phyloP scores from a whole-genome alignment of 2,113 vertebrate species.

The Chelonoidis abingdonii region DNA sequence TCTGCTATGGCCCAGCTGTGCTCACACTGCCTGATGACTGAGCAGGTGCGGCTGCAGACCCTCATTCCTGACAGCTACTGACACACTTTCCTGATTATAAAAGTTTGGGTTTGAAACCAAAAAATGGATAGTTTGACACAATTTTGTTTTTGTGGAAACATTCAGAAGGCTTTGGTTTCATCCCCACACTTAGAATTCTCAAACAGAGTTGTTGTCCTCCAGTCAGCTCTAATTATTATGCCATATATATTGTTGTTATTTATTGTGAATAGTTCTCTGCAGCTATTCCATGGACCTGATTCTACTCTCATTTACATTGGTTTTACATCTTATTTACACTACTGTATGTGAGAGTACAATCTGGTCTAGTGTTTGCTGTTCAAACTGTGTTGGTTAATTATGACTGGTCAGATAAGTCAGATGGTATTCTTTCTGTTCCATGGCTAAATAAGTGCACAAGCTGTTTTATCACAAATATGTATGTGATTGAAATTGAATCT shows the following conservation, averaged over 20 bases:
- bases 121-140: background rate
- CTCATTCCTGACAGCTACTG: too few species aligned
- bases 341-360: background rate
- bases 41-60: too few species aligned
- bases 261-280: background rate
- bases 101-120: background rate
- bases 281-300: background rate
- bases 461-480: background rate
- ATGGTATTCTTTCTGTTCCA: background rate
- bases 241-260: background rate
- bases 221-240: background rate
- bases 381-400: background rate
- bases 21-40: background rate
- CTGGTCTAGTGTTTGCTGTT: background rate
- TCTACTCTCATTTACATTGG: background rate
- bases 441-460: background rate
- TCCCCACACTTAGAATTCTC: background rate
- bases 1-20: too few species aligned
- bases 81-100: background rate
- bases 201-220: background rate
- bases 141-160: background rate
- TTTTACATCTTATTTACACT: background rate
- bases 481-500: background rate
- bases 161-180: background rate
- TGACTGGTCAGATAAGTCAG: background rate